Percentiles rank a stretch among this genome's conserved stretches.
Evolutionary conservation across 2,888 invertebrate species (phyloP).

Genomic region (Agriotes lineatus): DNA sequence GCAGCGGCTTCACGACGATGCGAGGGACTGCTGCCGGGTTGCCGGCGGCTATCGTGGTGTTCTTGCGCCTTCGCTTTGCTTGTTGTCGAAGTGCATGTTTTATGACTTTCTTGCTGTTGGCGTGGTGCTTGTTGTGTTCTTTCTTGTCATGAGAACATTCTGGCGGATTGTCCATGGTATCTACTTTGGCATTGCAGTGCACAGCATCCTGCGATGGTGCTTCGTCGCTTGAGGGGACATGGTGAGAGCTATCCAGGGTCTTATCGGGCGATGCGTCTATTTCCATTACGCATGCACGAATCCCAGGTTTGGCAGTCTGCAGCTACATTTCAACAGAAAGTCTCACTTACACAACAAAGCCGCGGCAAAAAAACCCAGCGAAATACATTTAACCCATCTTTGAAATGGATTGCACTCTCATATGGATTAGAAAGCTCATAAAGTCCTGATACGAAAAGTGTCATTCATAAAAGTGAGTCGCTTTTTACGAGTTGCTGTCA

Average conservation of each 20-base stretch:
- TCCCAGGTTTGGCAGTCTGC: slow-evolving; percentile 4
- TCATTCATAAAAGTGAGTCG: slow-evolving; percentile 43
- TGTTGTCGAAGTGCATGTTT: slow-evolving; percentile 83
- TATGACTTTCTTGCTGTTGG: slow-evolving; percentile 75
- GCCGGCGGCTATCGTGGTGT: slow-evolving; percentile 76
- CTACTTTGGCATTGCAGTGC: slow-evolving; percentile 35
- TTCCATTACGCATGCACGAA: slow-evolving; percentile 62
- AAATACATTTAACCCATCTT: slow-evolving; percentile 50
- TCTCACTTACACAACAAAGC: slow-evolving; percentile 48
- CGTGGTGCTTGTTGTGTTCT: slow-evolving; percentile 55
- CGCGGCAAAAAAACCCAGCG: slow-evolving; percentile 36
- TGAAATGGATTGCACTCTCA: slow-evolving; percentile 19
- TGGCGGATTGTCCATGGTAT: slow-evolving; percentile 43
- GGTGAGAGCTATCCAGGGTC: slow-evolving; percentile 58
- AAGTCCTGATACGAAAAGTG: slow-evolving; percentile 24
- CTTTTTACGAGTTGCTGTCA: slow-evolving; percentile 17
- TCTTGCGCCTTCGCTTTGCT: slow-evolving; percentile 84
- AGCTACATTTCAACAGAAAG: slow-evolving; percentile 34
- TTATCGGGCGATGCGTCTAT: slow-evolving; percentile 64
- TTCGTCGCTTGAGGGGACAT: slow-evolving; percentile 41
- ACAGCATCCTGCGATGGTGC: slow-evolving; percentile 42
- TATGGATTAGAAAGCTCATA: slow-evolving; percentile 16
- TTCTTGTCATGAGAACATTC: slow-evolving; percentile 48
- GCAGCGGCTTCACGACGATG: slow-evolving; percentile 85
- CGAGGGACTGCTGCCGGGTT: slow-evolving; percentile 76